Percentiles rank a stretch among this genome's conserved stretches.
Conservation (phyloP, 2,113 vertebrate species). For the Arenaria interpres region DNA sequence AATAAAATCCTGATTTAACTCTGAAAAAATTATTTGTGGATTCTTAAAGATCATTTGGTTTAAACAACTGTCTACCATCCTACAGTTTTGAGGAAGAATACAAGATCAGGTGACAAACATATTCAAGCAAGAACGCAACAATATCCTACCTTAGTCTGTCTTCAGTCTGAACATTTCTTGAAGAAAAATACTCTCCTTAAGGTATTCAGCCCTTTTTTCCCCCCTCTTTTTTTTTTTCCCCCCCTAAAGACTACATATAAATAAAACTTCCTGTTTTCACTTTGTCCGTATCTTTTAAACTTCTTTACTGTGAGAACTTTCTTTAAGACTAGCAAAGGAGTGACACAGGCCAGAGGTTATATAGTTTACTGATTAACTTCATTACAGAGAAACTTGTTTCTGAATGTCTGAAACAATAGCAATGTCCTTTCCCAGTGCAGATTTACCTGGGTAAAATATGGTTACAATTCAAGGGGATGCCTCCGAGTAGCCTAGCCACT, state of each 20-base stretch:
- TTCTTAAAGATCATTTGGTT: background rate
- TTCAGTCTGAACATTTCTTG: slow-evolving; percentile 78
- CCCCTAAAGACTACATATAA: background rate
- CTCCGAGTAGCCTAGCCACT: background rate
- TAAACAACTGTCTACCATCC: background rate
- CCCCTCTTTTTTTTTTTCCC: background rate
- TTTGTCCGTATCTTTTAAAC: slow-evolving; percentile 54
- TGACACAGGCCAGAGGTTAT: slow-evolving; percentile 88
- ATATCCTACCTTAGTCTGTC: slow-evolving; percentile 81
- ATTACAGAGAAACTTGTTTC: slow-evolving; percentile 67
- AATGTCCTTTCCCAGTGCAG: background rate
- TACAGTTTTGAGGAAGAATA: background rate
- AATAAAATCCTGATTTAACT: background rate
- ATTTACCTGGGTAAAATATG: slow-evolving; percentile 1
- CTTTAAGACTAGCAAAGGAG: slow-evolving; percentile 76
- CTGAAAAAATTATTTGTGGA: background rate
- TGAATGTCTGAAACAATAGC: slow-evolving; percentile 68
- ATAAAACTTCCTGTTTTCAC: slow-evolving; percentile 13
- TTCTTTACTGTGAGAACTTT: slow-evolving; percentile 63
- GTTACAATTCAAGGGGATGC: background rate
- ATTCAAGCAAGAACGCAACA: background rate
- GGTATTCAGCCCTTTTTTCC: background rate
- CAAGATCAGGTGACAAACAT: background rate
- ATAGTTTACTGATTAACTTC: slow-evolving; percentile 93
- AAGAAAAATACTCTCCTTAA: background rate